Conservation (phyloP, 2,888 invertebrate genomes). For the Byasa hedistus region DNA sequence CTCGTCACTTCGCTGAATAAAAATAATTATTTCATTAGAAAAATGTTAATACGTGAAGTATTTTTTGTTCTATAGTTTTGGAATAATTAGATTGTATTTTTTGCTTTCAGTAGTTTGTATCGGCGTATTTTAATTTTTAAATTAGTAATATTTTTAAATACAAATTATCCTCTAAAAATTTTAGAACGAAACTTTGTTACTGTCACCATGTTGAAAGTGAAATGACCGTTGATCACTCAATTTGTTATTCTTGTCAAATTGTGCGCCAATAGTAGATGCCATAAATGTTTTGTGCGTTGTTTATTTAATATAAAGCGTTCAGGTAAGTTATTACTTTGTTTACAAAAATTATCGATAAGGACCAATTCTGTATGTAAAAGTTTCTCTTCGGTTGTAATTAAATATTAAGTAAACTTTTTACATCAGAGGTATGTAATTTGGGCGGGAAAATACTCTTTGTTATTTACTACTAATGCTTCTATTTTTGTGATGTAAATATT, state of each 20-base stretch:
- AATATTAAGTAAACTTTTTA: background rate
- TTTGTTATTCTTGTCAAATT: constrained; percentile 48
- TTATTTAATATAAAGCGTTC: constrained; percentile 2
- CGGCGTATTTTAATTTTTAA: too few relatives aligned
- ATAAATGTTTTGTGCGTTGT: constrained; percentile 20
- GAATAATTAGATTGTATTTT: too few relatives aligned
- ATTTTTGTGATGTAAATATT: background rate
- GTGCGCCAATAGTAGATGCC: constrained; percentile 55
- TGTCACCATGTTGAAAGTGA: background rate
- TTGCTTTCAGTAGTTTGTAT: too few relatives aligned
- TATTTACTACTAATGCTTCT: background rate
- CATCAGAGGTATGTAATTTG: constrained; percentile 12
- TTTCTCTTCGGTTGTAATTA: background rate
- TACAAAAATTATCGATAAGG: background rate
- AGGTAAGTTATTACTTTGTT: constrained; percentile 6
- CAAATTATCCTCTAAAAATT: background rate
- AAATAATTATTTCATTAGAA: too few relatives aligned
- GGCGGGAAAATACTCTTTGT: constrained; percentile 22
- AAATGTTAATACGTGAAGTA: too few relatives aligned
- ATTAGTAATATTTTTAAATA: too few relatives aligned
- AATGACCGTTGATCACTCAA: constrained; percentile 8
- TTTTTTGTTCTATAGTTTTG: too few relatives aligned
- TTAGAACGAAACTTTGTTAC: background rate
- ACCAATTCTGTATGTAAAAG: background rate
- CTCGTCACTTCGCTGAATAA: too few relatives aligned